Percentiles rank a stretch among this genome's conserved stretches.
Evolutionary conservation across 2,113 vertebrate genomes (phyloP).

Genomic region (Dipodomys merriami): DNA sequence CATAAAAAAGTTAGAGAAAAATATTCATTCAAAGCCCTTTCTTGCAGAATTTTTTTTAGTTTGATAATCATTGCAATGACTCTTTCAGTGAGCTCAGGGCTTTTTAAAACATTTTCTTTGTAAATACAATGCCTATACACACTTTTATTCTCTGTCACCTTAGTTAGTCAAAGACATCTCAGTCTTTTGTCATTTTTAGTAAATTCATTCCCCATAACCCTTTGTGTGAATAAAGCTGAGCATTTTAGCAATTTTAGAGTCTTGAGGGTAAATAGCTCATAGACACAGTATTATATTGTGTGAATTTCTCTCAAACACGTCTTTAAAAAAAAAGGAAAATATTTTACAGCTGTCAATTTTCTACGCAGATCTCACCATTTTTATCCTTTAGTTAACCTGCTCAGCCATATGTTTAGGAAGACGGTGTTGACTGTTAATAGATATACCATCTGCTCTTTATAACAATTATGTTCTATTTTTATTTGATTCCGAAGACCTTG

Average conservation of each 20-base stretch:
- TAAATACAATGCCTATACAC: conserved; percentile 6
- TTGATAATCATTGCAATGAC: conserved; percentile 57
- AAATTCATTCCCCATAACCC: conserved; percentile 35
- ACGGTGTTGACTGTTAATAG: conserved; percentile 85
- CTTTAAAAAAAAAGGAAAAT: conserved; percentile 70
- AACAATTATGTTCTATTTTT: conserved; percentile 83
- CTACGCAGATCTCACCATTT: conserved; percentile 75
- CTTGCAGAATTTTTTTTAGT: conserved; percentile 37
- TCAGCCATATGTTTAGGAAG: conserved; percentile 84
- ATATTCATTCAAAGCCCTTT: conserved; percentile 16
- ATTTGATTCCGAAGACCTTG: conserved; percentile 79
- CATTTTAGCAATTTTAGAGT: conserved; percentile 53
- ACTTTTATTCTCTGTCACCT: conserved; percentile 39
- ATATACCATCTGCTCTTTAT: conserved; percentile 84
- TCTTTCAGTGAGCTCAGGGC: background rate
- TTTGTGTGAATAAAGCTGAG: conserved; percentile 63
- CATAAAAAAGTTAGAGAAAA: conserved; percentile 22
- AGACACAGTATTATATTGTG: conserved; percentile 27
- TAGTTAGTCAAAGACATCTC: conserved; percentile 35
- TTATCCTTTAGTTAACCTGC: conserved; percentile 85
- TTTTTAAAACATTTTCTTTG: conserved; percentile 51
- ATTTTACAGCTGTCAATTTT: conserved; percentile 79
- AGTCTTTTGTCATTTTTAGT: conserved; percentile 39
- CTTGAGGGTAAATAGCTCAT: conserved; percentile 49
- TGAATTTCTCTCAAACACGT: conserved; percentile 65